Evolutionary conservation across 2,797 vertebrate species (phyloP).

Genomic region (Oreochromis mossambicus): DNA sequence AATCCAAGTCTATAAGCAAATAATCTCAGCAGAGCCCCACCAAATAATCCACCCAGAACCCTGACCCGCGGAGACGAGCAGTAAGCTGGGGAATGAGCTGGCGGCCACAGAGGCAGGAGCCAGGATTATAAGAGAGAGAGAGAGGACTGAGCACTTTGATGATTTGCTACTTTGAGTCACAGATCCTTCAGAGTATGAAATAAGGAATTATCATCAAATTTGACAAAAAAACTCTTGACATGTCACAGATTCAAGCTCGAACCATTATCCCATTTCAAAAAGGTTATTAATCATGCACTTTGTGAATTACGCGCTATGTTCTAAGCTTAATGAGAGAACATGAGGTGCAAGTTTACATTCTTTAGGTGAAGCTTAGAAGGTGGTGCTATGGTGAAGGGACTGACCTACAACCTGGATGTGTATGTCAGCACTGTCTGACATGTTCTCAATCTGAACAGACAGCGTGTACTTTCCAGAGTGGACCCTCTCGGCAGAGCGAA

Average conservation of each 20-base stretch:
- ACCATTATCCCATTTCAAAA: constrained; percentile 26
- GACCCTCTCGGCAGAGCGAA: constrained; percentile 77
- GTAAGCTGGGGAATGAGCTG: constrained; percentile 33
- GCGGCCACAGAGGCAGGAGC: constrained; percentile 34
- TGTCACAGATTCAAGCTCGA: constrained; percentile 49
- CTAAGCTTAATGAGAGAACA: constrained; percentile 18
- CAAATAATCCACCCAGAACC: constrained; percentile 64
- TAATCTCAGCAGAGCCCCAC: constrained; percentile 61
- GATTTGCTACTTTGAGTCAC: constrained; percentile 45
- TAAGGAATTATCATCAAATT: constrained; percentile 68
- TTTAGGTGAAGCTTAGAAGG: background rate
- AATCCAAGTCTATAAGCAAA: constrained; percentile 63
- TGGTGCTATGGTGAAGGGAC: constrained; percentile 20
- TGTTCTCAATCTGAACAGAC: constrained; percentile 83
- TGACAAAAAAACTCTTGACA: constrained; percentile 24
- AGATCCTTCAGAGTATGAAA: constrained; percentile 51
- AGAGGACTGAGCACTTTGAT: constrained; percentile 60
- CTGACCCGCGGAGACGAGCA: constrained; percentile 50
- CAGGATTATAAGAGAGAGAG: constrained; percentile 44
- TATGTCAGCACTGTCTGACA: constrained; percentile 79
- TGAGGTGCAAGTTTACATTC: background rate
- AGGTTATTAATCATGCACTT: constrained; percentile 28
- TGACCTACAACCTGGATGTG: constrained; percentile 85
- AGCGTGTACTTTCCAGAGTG: constrained; percentile 86
- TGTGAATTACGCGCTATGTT: background rate